Base-by-base conservation (phyloP, 2,113 vertebrate genomes). In the Pagrus major region DNA sequence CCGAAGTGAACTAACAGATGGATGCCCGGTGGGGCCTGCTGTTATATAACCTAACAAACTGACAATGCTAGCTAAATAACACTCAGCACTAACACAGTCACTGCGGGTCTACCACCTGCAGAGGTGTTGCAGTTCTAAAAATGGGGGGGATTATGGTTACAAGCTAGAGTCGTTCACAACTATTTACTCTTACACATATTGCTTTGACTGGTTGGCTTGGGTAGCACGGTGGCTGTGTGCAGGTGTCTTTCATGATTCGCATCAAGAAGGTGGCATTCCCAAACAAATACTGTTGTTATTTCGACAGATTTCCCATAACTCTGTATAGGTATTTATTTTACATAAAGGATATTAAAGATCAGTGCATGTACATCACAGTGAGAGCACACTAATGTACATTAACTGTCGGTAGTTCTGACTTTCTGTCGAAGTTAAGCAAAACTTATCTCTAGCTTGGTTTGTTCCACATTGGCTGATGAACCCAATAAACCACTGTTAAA, bases 1-100 rank as follows among this genome's bases (percentile, higher is more conserved):
- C 44, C 59, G 77, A 55, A 68, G 72, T 75, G 59, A 81, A 77
- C 76, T 47, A 86, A 86, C 92, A 93, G 92, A 93, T 91, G 92
- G 91, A 91, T 70, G 81, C 88, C 88, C 80, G 20, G 82, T 90
- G 85, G 89, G 84, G 80, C 69, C 70, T 52, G 58, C 71, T 74
- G 86, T 92, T 91, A 86, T 63, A 77, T 86, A 93, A 94, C 79
- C 75, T 41, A 79, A 83, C 83, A 83, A 89, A 89, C 66, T n/a
- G 61, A 76, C 82, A 80, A 85, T 64, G 78, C 85, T 60, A 60
- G 81, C 68, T 80, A 65, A 89, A 79, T 69, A 88, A 82, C 72
- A 86, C 52, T 54, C 39, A 58, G 64, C 66, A 73, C 72, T 69
- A 61, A 78, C 71, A 49, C 60, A 70, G 42, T 73, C 60, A 70